phyloP scores from a whole-genome alignment of 2,797 vertebrate genomes.

The Rhodeus uyekii region DNA sequence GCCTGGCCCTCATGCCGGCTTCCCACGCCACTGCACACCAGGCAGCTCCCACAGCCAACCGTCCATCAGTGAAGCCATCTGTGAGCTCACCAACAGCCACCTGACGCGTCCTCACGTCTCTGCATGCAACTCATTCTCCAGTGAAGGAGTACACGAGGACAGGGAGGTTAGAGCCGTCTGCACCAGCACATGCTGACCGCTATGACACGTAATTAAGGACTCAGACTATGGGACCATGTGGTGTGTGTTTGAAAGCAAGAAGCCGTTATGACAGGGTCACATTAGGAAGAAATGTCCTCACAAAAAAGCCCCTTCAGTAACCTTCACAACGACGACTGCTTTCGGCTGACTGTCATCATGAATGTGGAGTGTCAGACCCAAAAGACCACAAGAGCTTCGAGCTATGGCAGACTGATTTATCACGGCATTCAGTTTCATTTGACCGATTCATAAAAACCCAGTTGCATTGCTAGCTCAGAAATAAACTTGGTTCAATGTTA shows the following conservation, averaged over 20 bases:
- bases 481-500: not conserved
- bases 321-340: slow-evolving; percentile 47
- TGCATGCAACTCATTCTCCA: not conserved
- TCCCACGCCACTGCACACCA: slow-evolving; percentile 48
- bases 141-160: not conserved
- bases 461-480: not conserved
- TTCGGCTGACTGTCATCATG: not conserved
- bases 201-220: slow-evolving; percentile 52
- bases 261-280: slow-evolving; percentile 29
- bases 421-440: not conserved
- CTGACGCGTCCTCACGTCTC: not conserved
- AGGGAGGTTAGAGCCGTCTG: not conserved
- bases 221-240: slow-evolving; percentile 39
- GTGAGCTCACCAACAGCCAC: slow-evolving; percentile 12
- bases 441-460: not conserved
- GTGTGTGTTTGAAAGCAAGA: slow-evolving; percentile 37
- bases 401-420: too few species aligned
- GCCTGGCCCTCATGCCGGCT: slow-evolving; percentile 44
- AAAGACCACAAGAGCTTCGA: not conserved
- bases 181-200: not conserved
- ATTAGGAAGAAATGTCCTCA: not conserved
- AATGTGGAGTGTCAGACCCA: not conserved
- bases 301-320: slow-evolving; percentile 49
- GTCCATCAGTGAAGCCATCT: slow-evolving; percentile 42
- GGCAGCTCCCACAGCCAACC: slow-evolving; percentile 32